These are phyloP conservation scores for Teleogryllus occipitalis DNA, from an alignment of 1,140 invertebrate species.

Conservation along the genomic window DNA sequence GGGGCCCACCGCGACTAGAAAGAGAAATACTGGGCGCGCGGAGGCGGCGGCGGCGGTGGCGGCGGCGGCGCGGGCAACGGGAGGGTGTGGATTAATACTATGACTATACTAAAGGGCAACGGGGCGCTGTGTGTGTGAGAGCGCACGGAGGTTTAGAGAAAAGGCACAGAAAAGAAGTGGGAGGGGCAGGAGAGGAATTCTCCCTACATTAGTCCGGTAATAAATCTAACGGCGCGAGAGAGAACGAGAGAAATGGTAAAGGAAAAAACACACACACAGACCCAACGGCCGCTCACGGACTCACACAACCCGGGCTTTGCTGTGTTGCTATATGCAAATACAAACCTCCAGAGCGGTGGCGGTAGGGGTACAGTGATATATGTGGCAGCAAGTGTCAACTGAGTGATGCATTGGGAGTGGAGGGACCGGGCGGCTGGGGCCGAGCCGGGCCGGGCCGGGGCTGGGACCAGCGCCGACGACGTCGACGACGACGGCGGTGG, in stretches of 20 bases:
- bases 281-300: constrained; percentile 11
- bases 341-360: constrained; percentile 19
- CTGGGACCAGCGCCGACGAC: not conserved
- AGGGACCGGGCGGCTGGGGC: constrained; percentile 13
- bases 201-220: constrained; percentile 35
- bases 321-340: constrained; percentile 24
- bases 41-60: not conserved
- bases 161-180: constrained; percentile 18
- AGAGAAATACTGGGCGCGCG: not conserved
- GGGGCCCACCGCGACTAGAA: constrained; percentile 14
- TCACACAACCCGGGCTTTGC: constrained; percentile 13
- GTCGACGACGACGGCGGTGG: too few species aligned
- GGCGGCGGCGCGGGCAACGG: not conserved
- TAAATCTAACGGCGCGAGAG: constrained; percentile 31
- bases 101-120: constrained; percentile 13
- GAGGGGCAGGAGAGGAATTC: constrained; percentile 20
- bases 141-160: constrained; percentile 16
- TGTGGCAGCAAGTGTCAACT: constrained; percentile 38
- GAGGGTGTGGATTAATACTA: constrained; percentile 20
- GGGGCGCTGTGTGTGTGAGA: constrained; percentile 8
- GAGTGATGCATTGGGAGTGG: constrained; percentile 38
- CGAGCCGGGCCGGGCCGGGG: constrained; percentile 7
- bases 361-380: constrained; percentile 35
- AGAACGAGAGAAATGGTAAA: constrained; percentile 9
- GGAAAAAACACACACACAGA: not conserved